phyloP scores from a whole-genome alignment of 2,888 invertebrate species.

The Halocaridina rubra region DNA sequence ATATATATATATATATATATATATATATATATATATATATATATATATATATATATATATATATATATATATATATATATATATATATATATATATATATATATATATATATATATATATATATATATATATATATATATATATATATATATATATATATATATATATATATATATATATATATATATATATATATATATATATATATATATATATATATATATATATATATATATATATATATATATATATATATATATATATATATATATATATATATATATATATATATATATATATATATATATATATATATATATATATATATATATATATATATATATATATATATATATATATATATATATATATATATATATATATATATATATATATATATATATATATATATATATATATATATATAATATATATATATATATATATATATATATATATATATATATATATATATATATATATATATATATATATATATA shows the following conservation, averaged over 20 bases:
- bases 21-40: neutral
- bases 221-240: neutral
- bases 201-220: neutral
- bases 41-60: neutral
- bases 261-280: neutral
- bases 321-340: neutral
- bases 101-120: neutral
- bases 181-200: neutral
- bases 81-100: neutral
- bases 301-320: neutral
- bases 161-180: neutral
- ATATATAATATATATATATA: neutral
- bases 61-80: neutral
- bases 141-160: neutral
- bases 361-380: neutral
- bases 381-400: neutral
- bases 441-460: neutral
- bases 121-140: neutral
- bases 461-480: neutral
- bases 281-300: neutral
- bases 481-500: neutral
- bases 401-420: neutral
- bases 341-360: neutral
- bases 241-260: neutral
- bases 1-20: neutral